Evolutionary conservation across 2,888 invertebrate species (phyloP).

Genomic region (Lasioglossum vierecki): DNA sequence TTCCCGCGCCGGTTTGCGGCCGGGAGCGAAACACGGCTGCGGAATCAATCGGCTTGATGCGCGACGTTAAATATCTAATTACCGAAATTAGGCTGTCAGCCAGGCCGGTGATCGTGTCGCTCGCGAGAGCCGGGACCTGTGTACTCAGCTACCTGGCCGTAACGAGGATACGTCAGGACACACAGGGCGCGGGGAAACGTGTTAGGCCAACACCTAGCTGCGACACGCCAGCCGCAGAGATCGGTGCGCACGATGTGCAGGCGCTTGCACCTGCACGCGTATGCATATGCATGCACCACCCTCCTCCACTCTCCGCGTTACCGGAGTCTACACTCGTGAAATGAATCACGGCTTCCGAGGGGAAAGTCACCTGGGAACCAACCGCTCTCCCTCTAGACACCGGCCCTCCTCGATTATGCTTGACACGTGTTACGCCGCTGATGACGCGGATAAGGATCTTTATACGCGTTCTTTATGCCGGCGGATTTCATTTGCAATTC

Average conservation of each 20-base stretch:
- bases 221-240: background rate
- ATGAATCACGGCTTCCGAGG: slow-evolving; percentile 1
- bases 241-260: background rate
- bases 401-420: slow-evolving; percentile 7
- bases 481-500: background rate
- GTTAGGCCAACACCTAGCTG: slow-evolving; percentile 33
- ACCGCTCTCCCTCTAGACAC: background rate
- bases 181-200: slow-evolving; percentile 28
- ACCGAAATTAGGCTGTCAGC: slow-evolving; percentile 49
- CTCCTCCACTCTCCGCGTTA: background rate
- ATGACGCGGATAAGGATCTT: slow-evolving; percentile 2
- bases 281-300: slow-evolving; percentile 12
- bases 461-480: background rate
- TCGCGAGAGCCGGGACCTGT: background rate
- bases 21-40: slow-evolving; percentile 2
- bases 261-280: background rate
- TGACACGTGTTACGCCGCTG: slow-evolving; percentile 7
- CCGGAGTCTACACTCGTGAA: background rate
- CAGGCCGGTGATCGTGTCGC: slow-evolving; percentile 29
- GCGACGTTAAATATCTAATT: slow-evolving; percentile 67
- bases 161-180: slow-evolving; percentile 48
- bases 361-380: background rate
- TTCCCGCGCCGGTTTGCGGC: background rate
- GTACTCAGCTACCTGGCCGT: slow-evolving; percentile 38
- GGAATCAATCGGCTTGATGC: slow-evolving; percentile 57